phyloP scores from a whole-genome alignment of 2,888 invertebrate genomes.

The Criorhina ranunculi region DNA sequence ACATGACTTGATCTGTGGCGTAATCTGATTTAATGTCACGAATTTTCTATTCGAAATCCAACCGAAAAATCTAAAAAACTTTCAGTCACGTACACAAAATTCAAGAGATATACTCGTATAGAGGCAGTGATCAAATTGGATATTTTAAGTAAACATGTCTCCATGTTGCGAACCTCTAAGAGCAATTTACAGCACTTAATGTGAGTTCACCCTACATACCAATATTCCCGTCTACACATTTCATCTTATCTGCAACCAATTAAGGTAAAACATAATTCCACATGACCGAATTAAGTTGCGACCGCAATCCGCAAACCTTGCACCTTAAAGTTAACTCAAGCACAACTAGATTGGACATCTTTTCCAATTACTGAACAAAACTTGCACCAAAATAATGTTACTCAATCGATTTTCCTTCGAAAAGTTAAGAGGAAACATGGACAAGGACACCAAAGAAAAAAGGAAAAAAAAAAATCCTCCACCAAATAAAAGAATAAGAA shows the following conservation, averaged over 20 bases:
- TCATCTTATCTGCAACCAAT: slow-evolving; percentile 5
- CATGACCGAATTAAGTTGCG: slow-evolving; percentile 2
- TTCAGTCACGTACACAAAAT: no score
- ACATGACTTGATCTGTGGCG: no score
- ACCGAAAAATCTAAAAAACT: no score
- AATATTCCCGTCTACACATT: not conserved
- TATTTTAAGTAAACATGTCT: no score
- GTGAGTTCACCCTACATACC: no score
- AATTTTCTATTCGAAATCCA: no score
- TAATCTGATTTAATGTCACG: no score
- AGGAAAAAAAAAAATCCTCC: slow-evolving; percentile 3
- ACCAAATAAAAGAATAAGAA: slow-evolving; percentile 1
- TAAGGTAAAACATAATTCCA: slow-evolving; percentile 2
- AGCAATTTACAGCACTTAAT: no score
- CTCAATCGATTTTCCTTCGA: slow-evolving; percentile 38
- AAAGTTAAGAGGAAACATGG: not conserved
- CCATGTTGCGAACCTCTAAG: no score
- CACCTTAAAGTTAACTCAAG: slow-evolving; percentile 15
- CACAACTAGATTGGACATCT: slow-evolving; percentile 1
- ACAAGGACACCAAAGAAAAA: slow-evolving; percentile 7
- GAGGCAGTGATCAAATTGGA: no score
- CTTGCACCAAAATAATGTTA: slow-evolving; percentile 12
- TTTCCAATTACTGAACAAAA: slow-evolving; percentile 30
- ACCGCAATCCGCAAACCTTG: slow-evolving; percentile 8
- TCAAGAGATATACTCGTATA: no score